phyloP scores from a whole-genome alignment of 2,797 vertebrate species.

The Margarornis squamiger region DNA sequence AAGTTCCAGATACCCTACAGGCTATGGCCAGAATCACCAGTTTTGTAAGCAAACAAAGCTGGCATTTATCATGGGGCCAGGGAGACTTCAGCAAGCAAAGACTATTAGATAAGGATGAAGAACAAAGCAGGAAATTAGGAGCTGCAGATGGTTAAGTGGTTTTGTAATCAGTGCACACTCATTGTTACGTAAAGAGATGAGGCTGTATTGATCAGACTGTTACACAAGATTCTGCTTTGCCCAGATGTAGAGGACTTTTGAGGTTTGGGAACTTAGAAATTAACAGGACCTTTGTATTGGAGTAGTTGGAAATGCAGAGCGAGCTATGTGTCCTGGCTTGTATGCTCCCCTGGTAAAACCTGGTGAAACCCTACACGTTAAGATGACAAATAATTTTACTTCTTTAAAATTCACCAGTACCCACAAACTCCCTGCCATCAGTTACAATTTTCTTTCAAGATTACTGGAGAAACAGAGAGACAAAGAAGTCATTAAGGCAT shows the following conservation, averaged over 20 bases:
- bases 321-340: not conserved
- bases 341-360: not conserved
- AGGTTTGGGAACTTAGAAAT: not conserved
- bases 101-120: not conserved
- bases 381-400: not conserved
- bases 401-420: not conserved
- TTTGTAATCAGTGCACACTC: not conserved
- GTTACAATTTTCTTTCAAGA: not conserved
- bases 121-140: not conserved
- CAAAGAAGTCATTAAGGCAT: not conserved
- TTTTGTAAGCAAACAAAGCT: not conserved
- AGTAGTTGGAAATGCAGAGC: not conserved
- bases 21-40: not conserved
- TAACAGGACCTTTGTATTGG: not conserved
- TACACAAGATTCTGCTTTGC: not conserved
- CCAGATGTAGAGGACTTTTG: rapidly evolving
- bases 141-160: not conserved
- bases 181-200: not conserved
- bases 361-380: not conserved
- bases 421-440: not conserved
- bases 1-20: not conserved
- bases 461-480: not conserved
- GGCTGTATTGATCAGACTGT: not conserved
- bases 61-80: rapidly evolving
- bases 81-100: not conserved